Evolutionary conservation across 2,797 vertebrate genomes (phyloP).

Genomic region (Scarus forsteni): DNA sequence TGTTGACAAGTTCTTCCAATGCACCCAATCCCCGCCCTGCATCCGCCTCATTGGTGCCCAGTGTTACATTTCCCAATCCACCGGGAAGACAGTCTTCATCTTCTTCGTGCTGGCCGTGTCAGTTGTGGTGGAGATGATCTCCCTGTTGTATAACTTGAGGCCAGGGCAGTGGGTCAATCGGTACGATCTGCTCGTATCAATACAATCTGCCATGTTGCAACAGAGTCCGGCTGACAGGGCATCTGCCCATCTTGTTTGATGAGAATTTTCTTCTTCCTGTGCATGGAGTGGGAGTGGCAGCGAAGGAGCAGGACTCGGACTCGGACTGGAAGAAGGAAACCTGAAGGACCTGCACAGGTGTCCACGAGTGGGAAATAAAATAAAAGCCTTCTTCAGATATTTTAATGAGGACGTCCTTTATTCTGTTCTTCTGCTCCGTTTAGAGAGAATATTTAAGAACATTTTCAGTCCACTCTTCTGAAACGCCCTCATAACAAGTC

Average conservation of each 20-base stretch:
- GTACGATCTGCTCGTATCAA: not conserved
- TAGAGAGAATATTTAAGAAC: too few relatives aligned
- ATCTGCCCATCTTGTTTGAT: not conserved
- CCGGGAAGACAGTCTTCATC: constrained; percentile 92
- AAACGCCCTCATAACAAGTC: too few relatives aligned
- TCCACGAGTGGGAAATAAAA: too few relatives aligned
- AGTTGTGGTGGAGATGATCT: constrained; percentile 84
- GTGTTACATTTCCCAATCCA: constrained; percentile 92
- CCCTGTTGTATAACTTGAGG: constrained; percentile 74
- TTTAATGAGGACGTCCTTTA: not conserved
- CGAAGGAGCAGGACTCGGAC: not conserved
- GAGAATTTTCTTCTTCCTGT: not conserved
- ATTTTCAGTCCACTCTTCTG: not conserved
- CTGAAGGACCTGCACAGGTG: constrained; percentile 17
- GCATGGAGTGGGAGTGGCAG: not conserved
- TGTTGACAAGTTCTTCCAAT: constrained; percentile 82
- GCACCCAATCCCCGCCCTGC: constrained; percentile 80
- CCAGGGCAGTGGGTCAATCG: constrained; percentile 2
- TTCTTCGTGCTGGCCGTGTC: constrained; percentile 92
- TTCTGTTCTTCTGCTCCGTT: too few relatives aligned
- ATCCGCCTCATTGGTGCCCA: constrained; percentile 72
- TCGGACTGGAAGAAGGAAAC: constrained; percentile 40
- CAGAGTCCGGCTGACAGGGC: not conserved
- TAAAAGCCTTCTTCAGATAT: too few relatives aligned
- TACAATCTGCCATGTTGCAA: rapidly evolving